phyloP scores from a whole-genome alignment of 2,888 invertebrate genomes.

The Vesta saturnalis region DNA sequence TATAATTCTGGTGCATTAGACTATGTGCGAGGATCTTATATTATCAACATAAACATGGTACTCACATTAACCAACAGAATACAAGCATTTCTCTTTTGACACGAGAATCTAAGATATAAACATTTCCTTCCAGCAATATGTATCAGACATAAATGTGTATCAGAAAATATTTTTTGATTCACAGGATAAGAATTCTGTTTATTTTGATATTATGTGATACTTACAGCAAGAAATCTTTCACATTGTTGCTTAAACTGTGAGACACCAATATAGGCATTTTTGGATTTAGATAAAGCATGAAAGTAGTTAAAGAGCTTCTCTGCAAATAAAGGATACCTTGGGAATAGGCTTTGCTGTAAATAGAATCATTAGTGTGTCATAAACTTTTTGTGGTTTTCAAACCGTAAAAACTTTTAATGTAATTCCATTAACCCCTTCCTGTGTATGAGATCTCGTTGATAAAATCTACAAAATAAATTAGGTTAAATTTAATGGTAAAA shows the following conservation, averaged over 20 bases:
- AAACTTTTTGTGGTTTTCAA: slow-evolving; percentile 48
- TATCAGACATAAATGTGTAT: too few relatives aligned
- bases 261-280: slow-evolving; percentile 70
- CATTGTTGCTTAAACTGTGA: slow-evolving; percentile 78
- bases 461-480: slow-evolving; percentile 68
- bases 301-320: slow-evolving; percentile 74
- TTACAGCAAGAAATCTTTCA: slow-evolving; percentile 69
- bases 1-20: too few relatives aligned
- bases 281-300: slow-evolving; percentile 68
- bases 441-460: slow-evolving; percentile 73
- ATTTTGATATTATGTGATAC: too few relatives aligned
- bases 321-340: slow-evolving; percentile 78
- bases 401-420: slow-evolving; percentile 73
- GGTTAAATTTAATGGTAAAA: not conserved
- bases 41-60: too few relatives aligned
- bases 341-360: slow-evolving; percentile 78
- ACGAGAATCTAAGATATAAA: too few relatives aligned
- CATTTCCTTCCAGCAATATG: too few relatives aligned
- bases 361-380: slow-evolving; percentile 26
- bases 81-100: too few relatives aligned
- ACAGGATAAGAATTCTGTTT: not conserved
- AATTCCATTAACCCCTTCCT: slow-evolving; percentile 78
- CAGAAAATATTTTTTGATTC: too few relatives aligned
- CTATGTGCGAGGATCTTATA: too few relatives aligned
- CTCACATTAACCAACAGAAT: too few relatives aligned